Evolutionary conservation across 2,888 invertebrate genomes (phyloP), one percentile per base, ranked within the genome.

Genomic region (Caradrina clavipalpis): DNA sequence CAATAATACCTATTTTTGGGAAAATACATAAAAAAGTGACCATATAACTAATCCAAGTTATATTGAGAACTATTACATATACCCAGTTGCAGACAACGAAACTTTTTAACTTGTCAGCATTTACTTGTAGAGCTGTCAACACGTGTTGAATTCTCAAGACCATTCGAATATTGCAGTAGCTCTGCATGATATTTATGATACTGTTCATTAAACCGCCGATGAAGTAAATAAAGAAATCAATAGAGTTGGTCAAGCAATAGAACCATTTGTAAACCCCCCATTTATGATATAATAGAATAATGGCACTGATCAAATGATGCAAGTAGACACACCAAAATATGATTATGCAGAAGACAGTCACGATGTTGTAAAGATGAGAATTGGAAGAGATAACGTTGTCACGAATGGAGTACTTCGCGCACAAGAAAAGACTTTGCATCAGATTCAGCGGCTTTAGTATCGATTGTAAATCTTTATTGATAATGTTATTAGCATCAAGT

Each of bases 381-480:
- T 69, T 69, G 1, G 47, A 11, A 13, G 5, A 19, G 19, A 69
- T 47, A 7, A 54, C 13, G 3, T 26, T 47, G n/a, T 69, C 39
- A 1, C 45, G 17, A 47, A 69, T 58, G 8, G 50, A 65, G 45
- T 58, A 69, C 10, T 69, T 65, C 5, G 69, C 22, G 19, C 53
- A 65, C 2, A 69, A 31, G 6, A 58, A 69, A 22, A 39, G n/a
- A 53, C 19, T 26, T 47, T 58, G 69, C 57, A 69, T 69, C 0
- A 65, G 13, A 21, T 69, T 54, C n/a, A 62, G 6, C 6, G 61
- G 55, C 15, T 1, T 62, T 10, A 62, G n/a, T 0, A 62, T 2
- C 17, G 47, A 53, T 58, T 54, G 35, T 39, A 65, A 13, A 21
- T 69, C 35, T 39, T 59, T 17, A 21, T 39, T 45, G 13, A 69